Base-by-base conservation (phyloP, 2,888 invertebrate genomes). In the Microctonus brassicae region DNA sequence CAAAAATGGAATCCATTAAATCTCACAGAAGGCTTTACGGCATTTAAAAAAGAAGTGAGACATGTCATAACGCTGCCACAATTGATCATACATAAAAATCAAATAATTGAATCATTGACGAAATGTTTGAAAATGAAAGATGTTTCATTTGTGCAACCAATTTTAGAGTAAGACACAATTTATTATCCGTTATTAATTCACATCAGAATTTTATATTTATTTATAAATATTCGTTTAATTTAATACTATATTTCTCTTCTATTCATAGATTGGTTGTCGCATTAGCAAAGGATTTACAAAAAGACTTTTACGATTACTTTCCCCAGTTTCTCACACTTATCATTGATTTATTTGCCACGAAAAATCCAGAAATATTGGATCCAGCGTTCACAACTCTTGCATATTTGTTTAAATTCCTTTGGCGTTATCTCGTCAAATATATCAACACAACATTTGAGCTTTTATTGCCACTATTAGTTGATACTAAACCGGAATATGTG, bases 1-100 rank as follows among this genome's bases (percentile, higher is more conserved):
- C 92, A 93, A 75, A 97, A 97, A 90, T 98, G 97, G 97, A 92
- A 92, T 82, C 94, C 93, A 1, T 90, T 97, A 24, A 97, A 98
- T 88, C 90, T 96, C 75, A 94, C 96, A 0, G 92, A 95, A 79
- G 93, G 94, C 82, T 97, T 94, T 86, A 91, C 92, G 60, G 90
- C 91, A 66, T 95, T 98, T 80, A 91, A 93, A 75, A 92, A 91
- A 76, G 93, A 95, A 83, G 91, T 96, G 9, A 91, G 91, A 73
- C 90, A 91, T 52, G 92, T 95, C 75, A 90, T 96, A 1, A 97
- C 95, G 0, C 90, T 97, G 70, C 93, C 96, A 0, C 97, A 98
- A 85, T 88, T 98, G 55, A 86, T 98, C 36, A 93, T 95, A 80
- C 91, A 92, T 72, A 94, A 96, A 87, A 92, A 95, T 75, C 91